Evolutionary conservation across 2,113 vertebrate genomes (phyloP), one percentile per base, ranked within the genome.

Genomic region (Progne subis): DNA sequence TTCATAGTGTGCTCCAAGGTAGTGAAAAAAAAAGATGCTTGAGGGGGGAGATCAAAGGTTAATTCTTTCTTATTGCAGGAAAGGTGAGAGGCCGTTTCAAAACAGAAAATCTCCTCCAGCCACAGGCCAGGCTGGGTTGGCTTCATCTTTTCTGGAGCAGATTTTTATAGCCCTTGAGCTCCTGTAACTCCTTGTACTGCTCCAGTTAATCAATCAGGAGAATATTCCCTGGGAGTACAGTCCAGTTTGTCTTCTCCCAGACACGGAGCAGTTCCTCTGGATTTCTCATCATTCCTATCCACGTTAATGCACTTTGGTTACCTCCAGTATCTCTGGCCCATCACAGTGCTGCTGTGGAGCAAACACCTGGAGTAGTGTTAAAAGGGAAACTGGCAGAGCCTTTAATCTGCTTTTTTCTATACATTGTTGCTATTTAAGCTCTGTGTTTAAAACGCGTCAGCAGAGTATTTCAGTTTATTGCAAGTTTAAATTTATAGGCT

Each of bases 91-190:
- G 52, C 44, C n/a, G 14, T 86, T 94, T 78, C 79, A 43, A 77
- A 96, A 47, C 25, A 72, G 86, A 95, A 93, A 81, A 67, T 83
- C 74, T 84, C 37, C 52, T 85, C 77, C 63, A 92, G 12, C 39
- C 56, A 16, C 26, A 56, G 75, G 65, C 87, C 87, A 80, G 56
- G n/a, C 56, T 93, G 55, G 43, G 18, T 41, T 93, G 90, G 85
- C 88, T 80, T 88, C 56, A 13, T 84, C 79, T 93, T 92, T 82
- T 95, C 84, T 91, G 82, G 76, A 89, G 72, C 84, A 57, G 80
- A 31, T 67, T 86, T 97, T 96, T 85, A 97, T 94, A 91, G 93
- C 87, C 90, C 95, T 96, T 92, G 53, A 90, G 93, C 88, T 96
- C 74, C 88, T 82, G 70, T 96, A 96, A 94, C 56, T 85, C 26